phyloP scores from a whole-genome alignment of 2,797 vertebrate species.

The Sternotherus odoratus region DNA sequence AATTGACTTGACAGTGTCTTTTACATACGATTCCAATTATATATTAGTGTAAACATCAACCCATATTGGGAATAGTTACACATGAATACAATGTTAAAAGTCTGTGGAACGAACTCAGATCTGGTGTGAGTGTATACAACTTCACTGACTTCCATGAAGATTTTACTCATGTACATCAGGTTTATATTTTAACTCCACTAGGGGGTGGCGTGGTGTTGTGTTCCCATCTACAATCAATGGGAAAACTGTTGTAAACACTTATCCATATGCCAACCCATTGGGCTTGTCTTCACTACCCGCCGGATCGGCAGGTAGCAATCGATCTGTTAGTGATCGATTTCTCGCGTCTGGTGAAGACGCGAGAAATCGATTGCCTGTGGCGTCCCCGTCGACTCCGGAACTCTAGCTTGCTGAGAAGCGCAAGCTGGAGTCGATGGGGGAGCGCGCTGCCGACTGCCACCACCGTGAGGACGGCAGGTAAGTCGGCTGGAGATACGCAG shows the following conservation, averaged over 20 bases:
- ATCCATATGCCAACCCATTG: constrained; percentile 12
- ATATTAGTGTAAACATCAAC: not conserved
- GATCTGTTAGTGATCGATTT: no score
- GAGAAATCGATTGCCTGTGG: no score
- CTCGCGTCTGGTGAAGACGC: no score
- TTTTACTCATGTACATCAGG: not conserved
- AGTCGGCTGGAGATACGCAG: no score
- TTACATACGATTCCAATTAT: not conserved
- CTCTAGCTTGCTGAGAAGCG: no score
- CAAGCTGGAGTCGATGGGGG: no score
- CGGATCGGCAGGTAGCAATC: no score
- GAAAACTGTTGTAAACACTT: not conserved
- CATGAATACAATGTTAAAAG: not conserved
- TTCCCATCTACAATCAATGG: not conserved
- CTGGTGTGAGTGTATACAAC: not conserved
- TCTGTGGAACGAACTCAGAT: not conserved
- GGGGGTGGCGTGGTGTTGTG: not conserved
- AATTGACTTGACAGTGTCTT: not conserved
- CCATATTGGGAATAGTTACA: not conserved
- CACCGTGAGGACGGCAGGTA: no score
- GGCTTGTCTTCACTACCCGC: no score
- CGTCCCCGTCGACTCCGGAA: no score
- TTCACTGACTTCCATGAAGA: not conserved
- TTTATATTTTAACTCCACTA: not conserved
- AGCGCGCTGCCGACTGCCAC: no score